Conservation (phyloP, 2,888 invertebrate genomes). For the Polia nebulosa region DNA sequence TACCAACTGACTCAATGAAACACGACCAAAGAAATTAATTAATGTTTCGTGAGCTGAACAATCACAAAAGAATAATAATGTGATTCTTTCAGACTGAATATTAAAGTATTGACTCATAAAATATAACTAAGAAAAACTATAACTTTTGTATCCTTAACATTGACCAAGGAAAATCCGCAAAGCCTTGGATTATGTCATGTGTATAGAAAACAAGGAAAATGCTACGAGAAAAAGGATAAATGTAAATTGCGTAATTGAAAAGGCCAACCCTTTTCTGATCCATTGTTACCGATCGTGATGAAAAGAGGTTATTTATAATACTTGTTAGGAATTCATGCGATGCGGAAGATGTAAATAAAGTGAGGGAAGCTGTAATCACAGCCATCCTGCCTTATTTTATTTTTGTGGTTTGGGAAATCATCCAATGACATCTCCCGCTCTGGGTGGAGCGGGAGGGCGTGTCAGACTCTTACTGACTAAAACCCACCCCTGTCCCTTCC, state of each 20-base stretch:
- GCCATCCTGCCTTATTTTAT: no score
- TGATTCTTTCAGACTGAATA: slow-evolving; percentile 3
- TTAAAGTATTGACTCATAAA: slow-evolving; percentile 2
- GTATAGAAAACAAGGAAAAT: slow-evolving; percentile 23
- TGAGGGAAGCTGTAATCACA: neutral
- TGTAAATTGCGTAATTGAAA: slow-evolving; percentile 33
- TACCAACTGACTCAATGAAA: neutral
- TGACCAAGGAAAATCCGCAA: neutral
- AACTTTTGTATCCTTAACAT: no score
- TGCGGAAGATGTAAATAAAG: slow-evolving; percentile 15
- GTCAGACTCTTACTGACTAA: no score
- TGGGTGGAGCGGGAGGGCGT: no score
- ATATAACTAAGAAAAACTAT: no score
- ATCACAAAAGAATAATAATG: neutral
- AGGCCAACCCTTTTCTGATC: slow-evolving; percentile 32
- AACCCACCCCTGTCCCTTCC: no score
- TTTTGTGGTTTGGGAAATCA: no score
- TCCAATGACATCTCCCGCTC: no score
- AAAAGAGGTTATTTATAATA: slow-evolving; percentile 9
- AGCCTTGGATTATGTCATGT: slow-evolving; percentile 5
- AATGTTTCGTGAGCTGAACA: neutral
- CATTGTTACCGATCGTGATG: slow-evolving; percentile 18
- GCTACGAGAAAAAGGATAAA: neutral
- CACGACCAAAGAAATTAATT: neutral
- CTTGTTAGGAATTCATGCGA: slow-evolving; percentile 14